Conservation (phyloP, 1,140 invertebrate genomes). For the Drosophila ogumai region DNA sequence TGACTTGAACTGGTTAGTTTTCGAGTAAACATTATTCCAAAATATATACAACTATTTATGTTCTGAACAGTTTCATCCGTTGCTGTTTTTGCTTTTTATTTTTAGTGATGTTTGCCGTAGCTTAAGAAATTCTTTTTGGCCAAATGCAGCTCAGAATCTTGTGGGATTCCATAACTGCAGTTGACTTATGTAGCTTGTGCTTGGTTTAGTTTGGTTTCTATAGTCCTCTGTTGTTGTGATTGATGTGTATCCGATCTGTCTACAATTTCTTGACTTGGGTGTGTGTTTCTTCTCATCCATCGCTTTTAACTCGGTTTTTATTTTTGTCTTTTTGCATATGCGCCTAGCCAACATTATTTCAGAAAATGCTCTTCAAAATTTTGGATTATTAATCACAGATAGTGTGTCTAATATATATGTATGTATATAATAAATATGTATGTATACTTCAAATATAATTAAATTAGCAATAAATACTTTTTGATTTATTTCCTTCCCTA, state of each 20-base stretch:
- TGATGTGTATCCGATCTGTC: slow-evolving; percentile 70
- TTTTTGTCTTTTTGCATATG: slow-evolving; percentile 55
- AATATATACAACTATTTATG: slow-evolving; percentile 82
- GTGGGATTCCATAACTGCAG: slow-evolving; percentile 2
- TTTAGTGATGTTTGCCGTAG: slow-evolving; percentile 46
- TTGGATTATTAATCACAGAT: slow-evolving; percentile 85
- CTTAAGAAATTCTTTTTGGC: slow-evolving; percentile 42
- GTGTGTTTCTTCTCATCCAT: slow-evolving; percentile 41
- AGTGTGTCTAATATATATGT: slow-evolving; percentile 85
- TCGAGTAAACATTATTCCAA: slow-evolving; percentile 79
- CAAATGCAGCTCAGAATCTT: slow-evolving; percentile 14
- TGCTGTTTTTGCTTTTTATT: too few species aligned
- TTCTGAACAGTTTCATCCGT: slow-evolving; percentile 56
- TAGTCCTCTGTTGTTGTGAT: slow-evolving; percentile 25
- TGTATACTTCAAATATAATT: slow-evolving; percentile 84
- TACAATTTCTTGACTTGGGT: slow-evolving; percentile 62
- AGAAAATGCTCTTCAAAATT: slow-evolving; percentile 85
- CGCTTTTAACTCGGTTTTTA: slow-evolving; percentile 27
- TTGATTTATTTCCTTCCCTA: slow-evolving; percentile 48
- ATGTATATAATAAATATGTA: slow-evolving; percentile 84
- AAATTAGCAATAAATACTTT: slow-evolving; percentile 82
- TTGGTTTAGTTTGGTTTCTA: slow-evolving; percentile 57
- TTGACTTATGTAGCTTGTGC: slow-evolving; percentile 43
- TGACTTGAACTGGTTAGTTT: slow-evolving; percentile 57
- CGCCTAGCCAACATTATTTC: slow-evolving; percentile 78